phyloP scores from a whole-genome alignment of 2,797 vertebrate genomes.

The Avahi laniger region DNA sequence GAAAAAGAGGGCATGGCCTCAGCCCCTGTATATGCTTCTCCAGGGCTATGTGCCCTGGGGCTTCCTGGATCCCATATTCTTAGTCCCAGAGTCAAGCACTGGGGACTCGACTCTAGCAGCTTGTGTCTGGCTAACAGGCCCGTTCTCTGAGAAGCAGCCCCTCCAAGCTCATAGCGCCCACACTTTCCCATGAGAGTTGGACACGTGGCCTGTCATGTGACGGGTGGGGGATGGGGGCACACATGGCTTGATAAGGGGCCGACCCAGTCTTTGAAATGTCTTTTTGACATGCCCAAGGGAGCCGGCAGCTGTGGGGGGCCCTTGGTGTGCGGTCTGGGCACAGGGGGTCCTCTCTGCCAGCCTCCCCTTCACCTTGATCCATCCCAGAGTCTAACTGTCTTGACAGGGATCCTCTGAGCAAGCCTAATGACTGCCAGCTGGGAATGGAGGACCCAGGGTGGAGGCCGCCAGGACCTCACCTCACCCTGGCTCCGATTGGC shows the following conservation, averaged over 20 bases:
- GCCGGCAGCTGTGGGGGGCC: neutral
- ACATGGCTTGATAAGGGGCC: constrained; percentile 25
- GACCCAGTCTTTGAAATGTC: constrained; percentile 58
- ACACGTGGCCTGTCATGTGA: neutral
- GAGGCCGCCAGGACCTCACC: constrained; percentile 39
- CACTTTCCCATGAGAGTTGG: constrained; percentile 10
- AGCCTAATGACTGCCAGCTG: constrained; percentile 70
- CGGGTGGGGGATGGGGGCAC: too few species aligned
- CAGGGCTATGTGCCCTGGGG: neutral
- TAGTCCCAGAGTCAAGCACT: neutral
- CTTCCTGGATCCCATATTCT: neutral
- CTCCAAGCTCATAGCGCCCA: neutral
- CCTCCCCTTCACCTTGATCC: constrained; percentile 65
- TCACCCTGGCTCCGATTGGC: constrained; percentile 42
- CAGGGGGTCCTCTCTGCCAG: constrained; percentile 52
- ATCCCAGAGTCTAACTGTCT: constrained; percentile 63
- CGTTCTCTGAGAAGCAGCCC: neutral
- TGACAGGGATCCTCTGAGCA: constrained; percentile 54
- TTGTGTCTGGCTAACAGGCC: neutral
- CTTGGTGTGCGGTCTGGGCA: constrained; percentile 60
- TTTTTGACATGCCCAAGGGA: constrained; percentile 61
- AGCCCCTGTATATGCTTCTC: neutral
- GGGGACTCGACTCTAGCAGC: neutral
- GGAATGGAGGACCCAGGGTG: constrained; percentile 28
- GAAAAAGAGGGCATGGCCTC: neutral